Evolutionary conservation across 2,797 vertebrate species (phyloP).

Genomic region (Synaphobranchus kaupii): DNA sequence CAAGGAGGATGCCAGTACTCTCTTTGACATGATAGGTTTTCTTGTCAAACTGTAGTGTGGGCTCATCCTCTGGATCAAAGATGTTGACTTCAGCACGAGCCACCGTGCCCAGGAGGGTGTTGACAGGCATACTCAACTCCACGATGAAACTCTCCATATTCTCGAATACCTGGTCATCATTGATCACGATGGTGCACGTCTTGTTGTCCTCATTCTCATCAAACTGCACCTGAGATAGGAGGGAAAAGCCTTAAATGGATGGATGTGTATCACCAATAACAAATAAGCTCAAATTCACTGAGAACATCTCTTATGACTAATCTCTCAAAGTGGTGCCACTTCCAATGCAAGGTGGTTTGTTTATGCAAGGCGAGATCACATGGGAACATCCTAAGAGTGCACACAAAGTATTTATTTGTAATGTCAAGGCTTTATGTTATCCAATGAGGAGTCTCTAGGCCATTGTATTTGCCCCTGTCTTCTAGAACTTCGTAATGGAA

Average conservation of each 20-base stretch:
- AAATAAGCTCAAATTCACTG: background rate
- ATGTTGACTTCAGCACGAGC: slow-evolving; percentile 80
- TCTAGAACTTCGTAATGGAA: background rate
- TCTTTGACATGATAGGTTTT: slow-evolving; percentile 86
- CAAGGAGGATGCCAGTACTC: slow-evolving; percentile 78
- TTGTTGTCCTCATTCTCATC: slow-evolving; percentile 92
- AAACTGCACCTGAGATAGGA: slow-evolving; percentile 86
- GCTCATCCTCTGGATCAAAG: slow-evolving; percentile 88
- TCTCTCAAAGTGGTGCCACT: background rate
- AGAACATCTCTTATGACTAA: background rate
- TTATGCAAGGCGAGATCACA: background rate
- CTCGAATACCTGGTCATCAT: slow-evolving; percentile 87
- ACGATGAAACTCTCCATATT: slow-evolving; percentile 82
- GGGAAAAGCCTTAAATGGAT: background rate
- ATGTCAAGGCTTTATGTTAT: background rate
- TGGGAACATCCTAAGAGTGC: background rate
- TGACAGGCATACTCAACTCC: slow-evolving; percentile 93
- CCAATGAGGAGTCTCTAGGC: background rate
- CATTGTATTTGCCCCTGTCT: background rate
- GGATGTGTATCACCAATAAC: background rate
- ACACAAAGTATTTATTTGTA: background rate
- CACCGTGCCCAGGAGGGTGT: slow-evolving; percentile 84
- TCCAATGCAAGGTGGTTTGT: background rate
- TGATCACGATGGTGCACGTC: slow-evolving; percentile 86
- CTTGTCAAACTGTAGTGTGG: slow-evolving; percentile 88